Percentiles rank a stretch among this genome's conserved stretches.
Conservation (phyloP, 2,113 vertebrate species). For the Entomyzon cyanotis region DNA sequence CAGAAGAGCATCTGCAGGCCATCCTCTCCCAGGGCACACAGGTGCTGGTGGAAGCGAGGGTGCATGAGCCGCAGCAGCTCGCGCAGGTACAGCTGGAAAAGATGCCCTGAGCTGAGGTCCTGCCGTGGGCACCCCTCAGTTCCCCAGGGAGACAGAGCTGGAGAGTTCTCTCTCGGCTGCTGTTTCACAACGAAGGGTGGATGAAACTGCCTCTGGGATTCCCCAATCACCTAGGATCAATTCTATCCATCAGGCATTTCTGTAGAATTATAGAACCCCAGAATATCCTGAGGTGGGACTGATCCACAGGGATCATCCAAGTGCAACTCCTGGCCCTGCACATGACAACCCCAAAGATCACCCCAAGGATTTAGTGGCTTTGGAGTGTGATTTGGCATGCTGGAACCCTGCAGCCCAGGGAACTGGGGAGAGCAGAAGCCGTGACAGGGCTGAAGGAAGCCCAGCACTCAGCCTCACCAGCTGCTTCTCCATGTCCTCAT, state of each 20-base stretch:
- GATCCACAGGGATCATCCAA: neutral
- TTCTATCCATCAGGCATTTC: neutral
- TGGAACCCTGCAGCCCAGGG: neutral
- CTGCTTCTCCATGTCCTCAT: slow-evolving; percentile 97
- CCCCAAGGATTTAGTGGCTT: neutral
- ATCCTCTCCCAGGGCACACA: slow-evolving; percentile 88
- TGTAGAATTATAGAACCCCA: neutral
- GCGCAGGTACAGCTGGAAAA: slow-evolving; percentile 87
- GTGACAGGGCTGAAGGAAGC: neutral
- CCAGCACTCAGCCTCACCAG: slow-evolving; percentile 79
- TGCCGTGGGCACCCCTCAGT: rapidly evolving
- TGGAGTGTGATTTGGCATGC: neutral
- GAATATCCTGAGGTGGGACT: neutral
- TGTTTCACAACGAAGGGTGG: neutral
- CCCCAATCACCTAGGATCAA: neutral
- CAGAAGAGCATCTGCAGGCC: slow-evolving; percentile 97
- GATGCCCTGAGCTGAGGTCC: neutral
- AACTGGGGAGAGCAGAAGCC: neutral
- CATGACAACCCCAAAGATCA: neutral
- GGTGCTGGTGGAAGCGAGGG: slow-evolving; percentile 89
- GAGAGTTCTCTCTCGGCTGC: neutral
- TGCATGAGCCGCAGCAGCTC: slow-evolving; percentile 92
- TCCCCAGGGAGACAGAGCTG: neutral
- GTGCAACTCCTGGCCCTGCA: neutral
- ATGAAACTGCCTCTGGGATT: neutral